Evolutionary conservation across 92 coral and sea anemone genomes (phyloP), one percentile per base, ranked within the genome.

Genomic region (Pocillopora grandis): DNA sequence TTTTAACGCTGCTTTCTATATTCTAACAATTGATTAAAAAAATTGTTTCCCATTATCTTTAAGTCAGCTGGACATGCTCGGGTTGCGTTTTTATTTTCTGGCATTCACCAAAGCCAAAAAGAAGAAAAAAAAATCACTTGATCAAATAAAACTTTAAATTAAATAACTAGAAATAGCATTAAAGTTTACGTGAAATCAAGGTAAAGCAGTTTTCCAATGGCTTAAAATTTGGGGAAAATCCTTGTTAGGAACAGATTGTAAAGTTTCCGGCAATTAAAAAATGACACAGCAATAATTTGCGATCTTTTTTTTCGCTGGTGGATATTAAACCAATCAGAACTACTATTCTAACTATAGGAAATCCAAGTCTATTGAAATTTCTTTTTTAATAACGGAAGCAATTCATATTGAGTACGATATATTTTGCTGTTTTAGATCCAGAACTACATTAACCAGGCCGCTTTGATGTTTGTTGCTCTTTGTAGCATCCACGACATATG

Each of bases 261-360:
- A 73, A 49, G 52, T 83, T 83, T 83, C 86, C 79, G 79, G 79
- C 72, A 83, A 72, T 72, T 62, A 64, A 83, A 63, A 80, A 36
- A 12, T 23, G 86, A 65, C 73, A 83, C 78, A 62, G 86, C 75
- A 63, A 18, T 64, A 62, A 83, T 55, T 60, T 83, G 80, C 55
- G 18, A 73, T 74, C 73, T 62, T 1, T 63, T 64, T 69, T 75
- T 63, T 36, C 64, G 17, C 52, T 61, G 16, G 73, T 49, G 49
- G 18, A 21, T 61, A 15, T 76, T 27, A n/a, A 62, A 37, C 80
- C 77, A 81, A 81, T 81, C n/a, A 60, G 79, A 68, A 56, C 16
- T 31, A 58, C 86, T 66, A 64, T 52, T 72, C 86, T 83, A 74
- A 83, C 80, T 63, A 83, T 12, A 63, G 48, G 27, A 23, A 58